These are phyloP conservation scores for Geothlypis trichas DNA, from an alignment of 2,113 vertebrate species.

Conservation along the genomic window DNA sequence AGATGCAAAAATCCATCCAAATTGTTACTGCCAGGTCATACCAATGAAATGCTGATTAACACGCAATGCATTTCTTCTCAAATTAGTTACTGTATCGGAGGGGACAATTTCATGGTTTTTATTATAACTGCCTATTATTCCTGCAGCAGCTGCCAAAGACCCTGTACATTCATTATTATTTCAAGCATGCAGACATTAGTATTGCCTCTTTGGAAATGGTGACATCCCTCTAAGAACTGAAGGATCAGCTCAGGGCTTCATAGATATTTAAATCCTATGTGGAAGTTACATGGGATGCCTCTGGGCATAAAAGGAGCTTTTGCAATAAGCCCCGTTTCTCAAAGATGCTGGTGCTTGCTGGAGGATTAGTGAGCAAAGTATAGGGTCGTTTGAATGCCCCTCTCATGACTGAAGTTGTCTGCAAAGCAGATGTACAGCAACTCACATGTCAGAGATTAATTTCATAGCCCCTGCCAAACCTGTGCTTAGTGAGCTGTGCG, in stretches of 20 bases:
- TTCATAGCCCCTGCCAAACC: neutral
- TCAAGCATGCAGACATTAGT: neutral
- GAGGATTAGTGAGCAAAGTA: neutral
- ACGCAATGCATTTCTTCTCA: neutral
- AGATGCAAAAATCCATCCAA: neutral
- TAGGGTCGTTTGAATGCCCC: fast-evolving
- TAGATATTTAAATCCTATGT: neutral
- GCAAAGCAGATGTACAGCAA: neutral
- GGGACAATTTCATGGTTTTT: neutral
- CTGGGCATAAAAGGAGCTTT: neutral
- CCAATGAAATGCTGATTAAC: neutral
- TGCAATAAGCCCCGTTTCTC: neutral
- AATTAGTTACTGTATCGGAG: neutral
- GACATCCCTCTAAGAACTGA: neutral
- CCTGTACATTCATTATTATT: neutral
- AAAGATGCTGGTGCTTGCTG: neutral
- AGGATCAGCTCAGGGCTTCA: neutral
- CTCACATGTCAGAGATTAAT: constrained; percentile 2
- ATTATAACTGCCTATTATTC: neutral
- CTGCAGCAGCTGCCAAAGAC: neutral
- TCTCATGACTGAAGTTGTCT: neutral
- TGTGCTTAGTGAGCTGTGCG: neutral
- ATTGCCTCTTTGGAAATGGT: neutral
- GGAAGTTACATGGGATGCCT: neutral
- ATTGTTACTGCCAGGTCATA: neutral